phyloP scores from a whole-genome alignment of 2,888 invertebrate species.

The Eucera pruinosa region DNA sequence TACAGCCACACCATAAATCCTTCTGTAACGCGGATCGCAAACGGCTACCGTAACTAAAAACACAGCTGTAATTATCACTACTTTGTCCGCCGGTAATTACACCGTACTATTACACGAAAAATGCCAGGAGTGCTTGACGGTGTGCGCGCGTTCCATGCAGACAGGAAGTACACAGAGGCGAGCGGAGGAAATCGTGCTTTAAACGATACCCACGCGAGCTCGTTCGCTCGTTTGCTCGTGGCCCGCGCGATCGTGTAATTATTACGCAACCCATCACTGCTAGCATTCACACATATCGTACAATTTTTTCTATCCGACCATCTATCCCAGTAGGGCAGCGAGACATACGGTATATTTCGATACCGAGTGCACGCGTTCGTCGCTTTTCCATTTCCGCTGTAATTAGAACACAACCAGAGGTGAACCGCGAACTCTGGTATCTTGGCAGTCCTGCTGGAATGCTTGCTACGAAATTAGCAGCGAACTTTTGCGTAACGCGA shows the following conservation, averaged over 20 bases:
- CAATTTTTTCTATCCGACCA: neutral
- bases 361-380: constrained; percentile 42
- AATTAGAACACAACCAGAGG: constrained; percentile 61
- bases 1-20: constrained; percentile 26
- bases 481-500: constrained; percentile 59
- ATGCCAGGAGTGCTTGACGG: constrained; percentile 10
- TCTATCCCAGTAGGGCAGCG: neutral
- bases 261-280: constrained; percentile 40
- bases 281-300: neutral
- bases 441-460: constrained; percentile 12
- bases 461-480: constrained; percentile 29
- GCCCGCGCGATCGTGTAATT: constrained; percentile 32
- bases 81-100: constrained; percentile 57
- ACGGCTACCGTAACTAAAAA: constrained; percentile 40
- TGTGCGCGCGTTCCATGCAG: constrained; percentile 8
- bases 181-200: constrained; percentile 49
- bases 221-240: neutral
- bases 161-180: constrained; percentile 47
- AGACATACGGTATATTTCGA: constrained; percentile 39
- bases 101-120: constrained; percentile 50
- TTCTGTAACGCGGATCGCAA: constrained; percentile 33
- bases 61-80: constrained; percentile 50
- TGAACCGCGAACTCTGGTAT: constrained; percentile 15
- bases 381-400: constrained; percentile 72
- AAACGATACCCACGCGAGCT: constrained; percentile 36